Evolutionary conservation across 23 tunicate species (phyloP).

Genomic region (Styela clava): DNA sequence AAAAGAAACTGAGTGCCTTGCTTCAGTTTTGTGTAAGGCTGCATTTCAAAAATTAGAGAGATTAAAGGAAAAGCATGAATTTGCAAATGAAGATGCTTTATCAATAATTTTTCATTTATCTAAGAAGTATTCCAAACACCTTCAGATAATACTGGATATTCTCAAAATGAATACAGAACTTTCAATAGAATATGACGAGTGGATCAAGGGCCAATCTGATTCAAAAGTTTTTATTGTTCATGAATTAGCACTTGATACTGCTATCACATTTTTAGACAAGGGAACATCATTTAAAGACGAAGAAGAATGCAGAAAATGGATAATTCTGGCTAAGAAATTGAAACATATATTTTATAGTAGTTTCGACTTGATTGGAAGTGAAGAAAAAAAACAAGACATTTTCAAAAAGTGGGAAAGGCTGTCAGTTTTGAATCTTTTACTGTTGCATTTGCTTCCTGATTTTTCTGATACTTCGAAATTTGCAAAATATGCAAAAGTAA

Average conservation of each 20-base stretch:
- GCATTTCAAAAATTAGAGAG: not conserved
- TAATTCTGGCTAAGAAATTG: not conserved
- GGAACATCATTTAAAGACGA: slow-evolving; percentile 15
- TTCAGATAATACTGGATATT: not conserved
- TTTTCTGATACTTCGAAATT: not conserved
- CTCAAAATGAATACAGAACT: not conserved
- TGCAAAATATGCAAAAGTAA: not conserved
- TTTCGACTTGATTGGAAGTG: not conserved
- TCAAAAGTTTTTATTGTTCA: slow-evolving; percentile 4
- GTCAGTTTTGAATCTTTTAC: slow-evolving; percentile 1
- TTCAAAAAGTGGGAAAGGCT: not conserved
- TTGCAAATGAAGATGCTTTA: not conserved
- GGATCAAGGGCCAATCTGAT: slow-evolving; percentile 19
- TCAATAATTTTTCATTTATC: not conserved
- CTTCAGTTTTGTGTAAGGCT: not conserved
- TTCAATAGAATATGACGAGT: not conserved
- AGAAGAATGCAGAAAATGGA: slow-evolving; percentile 42
- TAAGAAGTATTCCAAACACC: not conserved
- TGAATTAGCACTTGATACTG: slow-evolving; percentile 22
- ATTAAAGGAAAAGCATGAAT: not conserved
- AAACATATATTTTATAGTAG: slow-evolving; percentile 17
- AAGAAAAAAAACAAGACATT: not conserved
- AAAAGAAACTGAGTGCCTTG: not conserved
- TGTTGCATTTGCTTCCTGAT: slow-evolving; percentile 14
- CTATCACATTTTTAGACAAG: slow-evolving; percentile 7